Evolutionary conservation across 1,140 invertebrate species (phyloP).

Genomic region (Aethina tumida): DNA sequence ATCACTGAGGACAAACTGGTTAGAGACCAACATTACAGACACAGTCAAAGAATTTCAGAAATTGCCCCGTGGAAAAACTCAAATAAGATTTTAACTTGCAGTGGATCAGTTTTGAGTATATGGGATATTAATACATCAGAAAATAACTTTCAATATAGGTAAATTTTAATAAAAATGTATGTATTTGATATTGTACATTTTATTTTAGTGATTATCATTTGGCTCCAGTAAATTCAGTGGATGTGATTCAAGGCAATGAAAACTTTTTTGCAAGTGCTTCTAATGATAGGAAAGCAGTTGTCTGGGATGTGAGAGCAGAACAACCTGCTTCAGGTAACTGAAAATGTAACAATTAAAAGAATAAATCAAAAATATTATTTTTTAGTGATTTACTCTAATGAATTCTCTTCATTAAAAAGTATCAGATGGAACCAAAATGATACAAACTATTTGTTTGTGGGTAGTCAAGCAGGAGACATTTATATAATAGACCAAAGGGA

Average conservation of each 20-base stretch:
- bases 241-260: conserved; percentile 19
- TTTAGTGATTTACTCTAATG: conserved; percentile 29
- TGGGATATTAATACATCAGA: conserved; percentile 13
- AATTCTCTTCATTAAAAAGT: conserved; percentile 25
- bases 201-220: conserved; percentile 24
- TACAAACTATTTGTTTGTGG: conserved; percentile 19
- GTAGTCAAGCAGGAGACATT: conserved; percentile 25
- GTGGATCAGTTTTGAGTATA: conserved; percentile 13
- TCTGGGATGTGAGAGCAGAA: conserved; percentile 24
- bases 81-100: conserved; percentile 15
- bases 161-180: conserved; percentile 1
- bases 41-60: conserved; percentile 16
- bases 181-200: conserved; percentile 6
- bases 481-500: conserved; percentile 26
- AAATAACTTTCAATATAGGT: conserved; percentile 3
- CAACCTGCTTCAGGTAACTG: conserved; percentile 20
- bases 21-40: conserved; percentile 14
- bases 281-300: conserved; percentile 21
- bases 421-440: conserved; percentile 23
- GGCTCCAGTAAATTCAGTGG: conserved; percentile 19
- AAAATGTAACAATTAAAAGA: conserved; percentile 1
- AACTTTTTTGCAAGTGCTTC: conserved; percentile 23
- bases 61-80: conserved; percentile 22
- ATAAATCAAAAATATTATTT: conserved; percentile 10
- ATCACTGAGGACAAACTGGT: conserved; percentile 13